Percentiles rank a stretch among this genome's conserved stretches.
phyloP scores from a whole-genome alignment of 2,888 invertebrate species.

The Venustoraphidia nigricollis region DNA sequence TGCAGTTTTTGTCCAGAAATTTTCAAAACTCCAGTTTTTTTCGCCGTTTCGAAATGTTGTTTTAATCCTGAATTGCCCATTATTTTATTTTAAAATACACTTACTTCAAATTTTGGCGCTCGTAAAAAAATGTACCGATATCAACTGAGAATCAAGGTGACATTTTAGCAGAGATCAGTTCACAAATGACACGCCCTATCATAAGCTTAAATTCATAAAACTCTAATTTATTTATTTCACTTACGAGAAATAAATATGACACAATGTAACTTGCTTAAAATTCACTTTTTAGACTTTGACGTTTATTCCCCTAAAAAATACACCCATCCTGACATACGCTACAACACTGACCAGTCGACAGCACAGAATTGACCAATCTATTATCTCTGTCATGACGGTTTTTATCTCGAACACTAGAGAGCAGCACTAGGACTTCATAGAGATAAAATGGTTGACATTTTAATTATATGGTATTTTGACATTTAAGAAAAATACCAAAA shows the following conservation, averaged over 20 bases:
- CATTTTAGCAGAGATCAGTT: too few relatives aligned
- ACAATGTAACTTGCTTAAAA: too few relatives aligned
- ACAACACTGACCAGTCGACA: too few relatives aligned
- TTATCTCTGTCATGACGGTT: too few relatives aligned
- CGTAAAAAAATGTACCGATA: not conserved
- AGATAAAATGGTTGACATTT: slow-evolving; percentile 4
- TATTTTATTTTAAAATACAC: slow-evolving; percentile 8
- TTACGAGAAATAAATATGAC: too few relatives aligned
- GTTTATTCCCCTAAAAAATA: too few relatives aligned
- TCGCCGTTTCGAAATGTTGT: slow-evolving; percentile 86
- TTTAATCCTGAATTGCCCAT: slow-evolving; percentile 88
- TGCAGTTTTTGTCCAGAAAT: slow-evolving; percentile 70
- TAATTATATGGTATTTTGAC: not conserved
- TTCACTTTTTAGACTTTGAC: too few relatives aligned
- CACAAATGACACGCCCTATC: too few relatives aligned
- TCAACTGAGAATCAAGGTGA: not conserved
- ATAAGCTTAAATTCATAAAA: too few relatives aligned
- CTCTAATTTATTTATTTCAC: too few relatives aligned
- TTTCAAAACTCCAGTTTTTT: slow-evolving; percentile 89
- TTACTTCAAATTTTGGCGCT: not conserved
- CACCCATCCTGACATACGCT: too few relatives aligned
- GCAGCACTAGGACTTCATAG: not conserved
- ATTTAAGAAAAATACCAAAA: not conserved
- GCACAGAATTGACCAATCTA: too few relatives aligned
- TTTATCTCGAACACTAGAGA: not conserved